Conservation (phyloP, 2,888 invertebrate genomes). For the Gryllus longicercus region DNA sequence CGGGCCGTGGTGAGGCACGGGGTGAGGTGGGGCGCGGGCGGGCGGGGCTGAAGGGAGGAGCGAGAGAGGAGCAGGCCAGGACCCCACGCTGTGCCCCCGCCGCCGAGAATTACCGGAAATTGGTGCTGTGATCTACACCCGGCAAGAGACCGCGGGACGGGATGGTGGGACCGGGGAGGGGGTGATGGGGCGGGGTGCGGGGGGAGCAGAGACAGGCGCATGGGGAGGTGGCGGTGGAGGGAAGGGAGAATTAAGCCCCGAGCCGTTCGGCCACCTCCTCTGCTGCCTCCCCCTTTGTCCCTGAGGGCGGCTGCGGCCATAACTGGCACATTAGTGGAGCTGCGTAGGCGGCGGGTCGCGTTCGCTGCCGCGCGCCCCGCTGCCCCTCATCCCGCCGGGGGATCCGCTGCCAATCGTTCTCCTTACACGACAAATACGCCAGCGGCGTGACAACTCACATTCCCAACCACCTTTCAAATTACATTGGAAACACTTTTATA, state of each 20-base stretch:
- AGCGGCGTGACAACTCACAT: too few species aligned
- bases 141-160: not conserved
- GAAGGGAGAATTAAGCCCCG: not conserved
- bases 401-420: too few species aligned
- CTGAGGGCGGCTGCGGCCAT: constrained; percentile 4
- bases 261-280: constrained; percentile 3
- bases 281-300: not conserved
- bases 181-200: not conserved
- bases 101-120: constrained; percentile 8
- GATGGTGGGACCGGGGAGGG: not conserved
- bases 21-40: too few species aligned
- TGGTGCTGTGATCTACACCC: constrained; percentile 17
- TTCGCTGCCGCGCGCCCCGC: not conserved
- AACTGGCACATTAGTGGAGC: not conserved
- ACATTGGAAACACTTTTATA: too few species aligned
- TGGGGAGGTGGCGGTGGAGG: not conserved
- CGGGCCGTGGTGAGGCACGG: too few species aligned
- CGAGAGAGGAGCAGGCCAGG: too few species aligned
- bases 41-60: too few species aligned
- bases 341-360: not conserved
- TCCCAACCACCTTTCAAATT: too few species aligned
- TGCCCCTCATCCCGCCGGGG: too few species aligned
- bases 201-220: not conserved
- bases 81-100: not conserved
- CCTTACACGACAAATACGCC: too few species aligned